Base-by-base conservation (phyloP, 30 jellyfish, hydroid and myxozoan genomes). In the Cassiopea andromeda region DNA sequence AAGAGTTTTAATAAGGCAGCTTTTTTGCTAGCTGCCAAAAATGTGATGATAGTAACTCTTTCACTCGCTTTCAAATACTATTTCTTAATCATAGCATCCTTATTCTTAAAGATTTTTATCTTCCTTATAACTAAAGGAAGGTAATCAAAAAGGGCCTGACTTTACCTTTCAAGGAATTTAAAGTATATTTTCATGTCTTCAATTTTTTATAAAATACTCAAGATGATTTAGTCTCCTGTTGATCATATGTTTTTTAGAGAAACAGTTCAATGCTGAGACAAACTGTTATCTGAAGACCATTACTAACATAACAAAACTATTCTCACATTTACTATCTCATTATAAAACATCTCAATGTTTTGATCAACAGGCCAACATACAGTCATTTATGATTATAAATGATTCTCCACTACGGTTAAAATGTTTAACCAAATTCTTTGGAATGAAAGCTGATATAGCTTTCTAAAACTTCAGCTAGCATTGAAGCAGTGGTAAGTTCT, bases 311-410 rank as follows among this genome's bases (percentile, higher is more conserved):
- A n/a, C n/a, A 50, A 50, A 50, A 50, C 5, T 50, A 50, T 50
- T 50, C 9, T 50, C 8, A 50, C 5, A 50, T 50, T 5, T 82
- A 1, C 54, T 58, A 66, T 74, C 61, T 69, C 27, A 66, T 69
- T 66, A 43, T 14, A 73, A 85, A 48, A 19, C 45, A 46, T 85
- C 64, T 85, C 93, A 85, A 85, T 68, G 79, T 85, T 85, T 85
- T 75, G 74, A 85, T 85, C 93, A 85, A 85, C 93, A 85, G 93
- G 93, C 80, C 87, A 57, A 19, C 82, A 67, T 38, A 82, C 78
- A 44, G 93, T 85, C 87, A 85, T 48, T 85, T 85, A 48, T 83
- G 87, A 72, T 50, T 85, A 50, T 59, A 73, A 18, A 48, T 74
- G 80, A 73, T 19, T 19, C 75, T 49, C 87, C 54, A 14, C 93